A percentile compares a stretch with the other conserved stretches of the same genome.
Conservation (phyloP, 2,113 vertebrate genomes). For the Calidris pugnax region DNA sequence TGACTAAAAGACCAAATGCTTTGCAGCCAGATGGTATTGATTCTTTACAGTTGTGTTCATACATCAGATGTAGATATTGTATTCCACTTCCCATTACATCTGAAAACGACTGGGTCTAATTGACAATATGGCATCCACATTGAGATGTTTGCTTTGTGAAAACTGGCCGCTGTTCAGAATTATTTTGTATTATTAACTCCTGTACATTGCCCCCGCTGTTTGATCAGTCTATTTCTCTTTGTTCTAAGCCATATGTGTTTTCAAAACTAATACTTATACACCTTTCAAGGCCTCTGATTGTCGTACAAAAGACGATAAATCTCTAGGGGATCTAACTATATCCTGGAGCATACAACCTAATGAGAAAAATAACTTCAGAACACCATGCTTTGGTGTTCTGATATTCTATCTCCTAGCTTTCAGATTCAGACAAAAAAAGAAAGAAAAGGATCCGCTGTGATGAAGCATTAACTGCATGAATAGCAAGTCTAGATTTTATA, state of each 20-base stretch:
- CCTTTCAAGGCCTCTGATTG: constrained; percentile 60
- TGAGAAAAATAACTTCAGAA: constrained; percentile 63
- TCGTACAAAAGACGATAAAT: constrained; percentile 49
- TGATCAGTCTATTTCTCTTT: constrained; percentile 65
- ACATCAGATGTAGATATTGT: constrained; percentile 69
- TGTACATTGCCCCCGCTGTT: constrained; percentile 46
- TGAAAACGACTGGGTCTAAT: constrained; percentile 64
- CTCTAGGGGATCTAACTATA: constrained; percentile 44
- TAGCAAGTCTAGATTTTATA: not conserved
- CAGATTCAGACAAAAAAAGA: not conserved
- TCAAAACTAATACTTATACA: constrained; percentile 55
- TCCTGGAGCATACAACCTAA: constrained; percentile 54
- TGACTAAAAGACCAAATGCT: constrained; percentile 32
- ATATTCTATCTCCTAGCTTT: constrained; percentile 48
- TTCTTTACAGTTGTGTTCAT: constrained; percentile 70
- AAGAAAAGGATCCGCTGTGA: not conserved
- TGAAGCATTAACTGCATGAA: constrained; percentile 38
- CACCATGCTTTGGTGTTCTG: constrained; percentile 46
- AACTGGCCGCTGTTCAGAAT: constrained; percentile 53
- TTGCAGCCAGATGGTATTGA: constrained; percentile 64
- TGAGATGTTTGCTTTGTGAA: constrained; percentile 62
- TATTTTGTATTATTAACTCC: constrained; percentile 68
- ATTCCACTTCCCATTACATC: constrained; percentile 69
- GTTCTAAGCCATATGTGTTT: constrained; percentile 66
- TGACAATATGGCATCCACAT: constrained; percentile 68